Conservation (phyloP, 2,797 vertebrate genomes). For the Corythornis leucogaster region DNA sequence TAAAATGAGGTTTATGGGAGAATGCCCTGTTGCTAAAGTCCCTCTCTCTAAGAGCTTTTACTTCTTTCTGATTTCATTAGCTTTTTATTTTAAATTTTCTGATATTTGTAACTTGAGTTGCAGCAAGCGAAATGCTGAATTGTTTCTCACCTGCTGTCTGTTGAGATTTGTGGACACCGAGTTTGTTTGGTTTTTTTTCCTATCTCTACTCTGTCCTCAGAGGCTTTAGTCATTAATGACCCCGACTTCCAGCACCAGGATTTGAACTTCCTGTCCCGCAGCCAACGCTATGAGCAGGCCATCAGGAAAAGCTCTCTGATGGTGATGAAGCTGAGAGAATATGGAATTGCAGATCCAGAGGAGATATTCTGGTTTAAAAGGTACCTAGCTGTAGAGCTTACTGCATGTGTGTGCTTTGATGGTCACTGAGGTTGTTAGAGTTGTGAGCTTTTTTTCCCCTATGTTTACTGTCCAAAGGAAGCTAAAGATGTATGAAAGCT, state of each 20-base stretch:
- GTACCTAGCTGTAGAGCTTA: constrained; percentile 72
- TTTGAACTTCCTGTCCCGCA: constrained; percentile 92
- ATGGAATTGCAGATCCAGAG: constrained; percentile 91
- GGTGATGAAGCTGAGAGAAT: constrained; percentile 91
- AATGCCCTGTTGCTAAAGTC: background rate
- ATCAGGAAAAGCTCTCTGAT: constrained; percentile 90
- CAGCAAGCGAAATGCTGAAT: background rate
- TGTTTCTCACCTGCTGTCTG: fast-evolving
- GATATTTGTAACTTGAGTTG: background rate
- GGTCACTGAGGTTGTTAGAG: fast-evolving
- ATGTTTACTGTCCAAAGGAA: background rate
- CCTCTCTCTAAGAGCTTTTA: background rate
- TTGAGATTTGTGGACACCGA: background rate
- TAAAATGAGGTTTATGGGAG: background rate
- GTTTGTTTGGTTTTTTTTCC: background rate
- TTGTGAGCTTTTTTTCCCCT: background rate
- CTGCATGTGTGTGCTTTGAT: background rate
- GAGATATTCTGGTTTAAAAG: constrained; percentile 94
- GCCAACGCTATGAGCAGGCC: constrained; percentile 92
- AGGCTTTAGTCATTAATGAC: constrained; percentile 87
- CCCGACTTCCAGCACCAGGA: constrained; percentile 91
- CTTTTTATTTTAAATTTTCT: background rate
- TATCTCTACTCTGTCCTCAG: constrained; percentile 38
- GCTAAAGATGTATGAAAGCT: background rate
- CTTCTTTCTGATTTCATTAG: background rate